These are phyloP conservation scores for Matsumyia berberina DNA, from an alignment of 2,888 invertebrate genomes.

Conservation along the genomic window DNA sequence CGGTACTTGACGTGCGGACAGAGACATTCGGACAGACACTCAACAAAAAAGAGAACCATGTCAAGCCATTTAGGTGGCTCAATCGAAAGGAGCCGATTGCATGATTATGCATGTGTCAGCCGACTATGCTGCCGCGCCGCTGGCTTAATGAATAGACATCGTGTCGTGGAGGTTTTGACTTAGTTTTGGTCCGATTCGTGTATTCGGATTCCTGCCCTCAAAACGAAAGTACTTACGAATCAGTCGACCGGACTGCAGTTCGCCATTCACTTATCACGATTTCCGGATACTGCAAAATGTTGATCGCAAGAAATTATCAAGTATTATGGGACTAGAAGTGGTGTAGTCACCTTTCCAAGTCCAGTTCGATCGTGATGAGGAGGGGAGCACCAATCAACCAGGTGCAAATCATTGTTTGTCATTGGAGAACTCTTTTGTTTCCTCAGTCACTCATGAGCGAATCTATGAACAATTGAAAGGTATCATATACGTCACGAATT, in stretches of 20 bases:
- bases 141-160: conserved; percentile 22
- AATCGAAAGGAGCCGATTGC: conserved; percentile 1
- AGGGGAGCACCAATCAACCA: conserved; percentile 23
- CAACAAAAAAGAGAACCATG: conserved; percentile 39
- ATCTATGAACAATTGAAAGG: conserved; percentile 26
- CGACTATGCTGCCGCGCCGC: conserved; percentile 1
- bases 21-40: conserved; percentile 43
- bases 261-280: conserved; percentile 47
- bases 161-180: conserved; percentile 23
- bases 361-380: background rate
- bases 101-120: conserved; percentile 16
- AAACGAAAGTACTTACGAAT: conserved; percentile 21
- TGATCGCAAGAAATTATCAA: background rate
- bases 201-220: conserved; percentile 30
- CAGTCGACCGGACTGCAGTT: background rate
- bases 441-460: conserved; percentile 26
- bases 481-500: conserved; percentile 45
- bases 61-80: conserved; percentile 20
- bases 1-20: conserved; percentile 38
- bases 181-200: conserved; percentile 25
- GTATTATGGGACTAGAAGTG: background rate
- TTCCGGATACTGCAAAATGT: conserved; percentile 40
- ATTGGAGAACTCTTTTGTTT: conserved; percentile 2
- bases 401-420: conserved; percentile 47
- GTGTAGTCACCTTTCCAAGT: background rate